A percentile compares a stretch with the other conserved stretches of the same genome.
These are phyloP conservation scores for Drosophila melanosoma DNA, from an alignment of 2,888 invertebrate genomes.

Conservation along the genomic window DNA sequence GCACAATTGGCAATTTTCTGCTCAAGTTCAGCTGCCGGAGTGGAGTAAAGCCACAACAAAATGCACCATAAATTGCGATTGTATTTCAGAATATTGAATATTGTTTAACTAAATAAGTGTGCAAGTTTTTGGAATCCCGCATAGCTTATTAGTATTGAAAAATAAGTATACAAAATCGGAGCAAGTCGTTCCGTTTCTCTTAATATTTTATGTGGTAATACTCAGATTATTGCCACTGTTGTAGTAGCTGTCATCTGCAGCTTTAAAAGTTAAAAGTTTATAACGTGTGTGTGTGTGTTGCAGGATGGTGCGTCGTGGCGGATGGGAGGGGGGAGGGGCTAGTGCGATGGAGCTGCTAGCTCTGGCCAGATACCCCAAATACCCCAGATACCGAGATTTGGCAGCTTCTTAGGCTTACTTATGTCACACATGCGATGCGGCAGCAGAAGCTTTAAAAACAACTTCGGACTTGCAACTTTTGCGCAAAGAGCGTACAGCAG, in stretches of 20 bases:
- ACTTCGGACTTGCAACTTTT: constrained; percentile 45
- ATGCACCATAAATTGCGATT: not conserved
- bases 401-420: constrained; percentile 73
- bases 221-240: constrained; percentile 1
- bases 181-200: not conserved
- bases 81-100: not conserved
- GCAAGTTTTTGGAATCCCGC: not conserved
- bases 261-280: constrained; percentile 29
- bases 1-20: constrained; percentile 13
- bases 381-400: constrained; percentile 34
- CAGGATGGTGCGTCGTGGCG: not conserved
- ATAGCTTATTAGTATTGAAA: not conserved
- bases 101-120: not conserved
- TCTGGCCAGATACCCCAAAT: constrained; percentile 38
- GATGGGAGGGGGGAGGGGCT: not conserved
- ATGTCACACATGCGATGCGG: constrained; percentile 70
- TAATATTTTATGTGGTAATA: not conserved
- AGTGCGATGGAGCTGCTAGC: constrained; percentile 44
- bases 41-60: not conserved
- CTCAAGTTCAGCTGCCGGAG: constrained; percentile 27
- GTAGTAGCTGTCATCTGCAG: constrained; percentile 26
- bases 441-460: constrained; percentile 46
- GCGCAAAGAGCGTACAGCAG: not conserved
- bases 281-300: not conserved
- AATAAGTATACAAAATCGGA: not conserved